A percentile compares a stretch with the other conserved stretches of the same genome.
Evolutionary conservation across 2,113 vertebrate genomes (phyloP).

Genomic region (Ceuthmochares aereus): DNA sequence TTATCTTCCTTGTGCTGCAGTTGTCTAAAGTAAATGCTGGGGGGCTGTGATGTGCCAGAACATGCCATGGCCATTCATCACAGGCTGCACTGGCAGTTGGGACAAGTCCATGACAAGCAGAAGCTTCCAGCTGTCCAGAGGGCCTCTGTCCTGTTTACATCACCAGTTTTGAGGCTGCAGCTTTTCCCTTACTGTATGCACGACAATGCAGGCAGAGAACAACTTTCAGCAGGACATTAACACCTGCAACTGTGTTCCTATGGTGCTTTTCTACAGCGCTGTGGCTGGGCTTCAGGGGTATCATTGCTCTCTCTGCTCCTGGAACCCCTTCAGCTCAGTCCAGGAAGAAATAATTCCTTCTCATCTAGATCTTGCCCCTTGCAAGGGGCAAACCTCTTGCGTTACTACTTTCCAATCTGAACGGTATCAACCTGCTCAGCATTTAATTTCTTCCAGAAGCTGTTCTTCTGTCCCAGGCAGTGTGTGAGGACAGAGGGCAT

Average conservation of each 20-base stretch:
- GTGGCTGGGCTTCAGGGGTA: neutral
- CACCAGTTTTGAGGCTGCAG: neutral
- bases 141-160: neutral
- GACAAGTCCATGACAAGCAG: neutral
- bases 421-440: neutral
- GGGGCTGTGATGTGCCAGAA: neutral
- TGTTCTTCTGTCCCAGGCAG: neutral
- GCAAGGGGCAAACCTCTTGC: too few relatives aligned
- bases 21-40: constrained; percentile 18
- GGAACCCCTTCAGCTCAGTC: neutral
- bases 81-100: neutral
- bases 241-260: neutral
- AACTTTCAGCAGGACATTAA: neutral
- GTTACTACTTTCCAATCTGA: neutral
- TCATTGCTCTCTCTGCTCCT: neutral
- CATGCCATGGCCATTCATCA: constrained; percentile 12
- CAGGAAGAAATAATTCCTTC: neutral
- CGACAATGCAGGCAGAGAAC: neutral
- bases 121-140: neutral
- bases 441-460: neutral
- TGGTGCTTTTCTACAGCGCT: neutral
- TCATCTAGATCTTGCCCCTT: neutral
- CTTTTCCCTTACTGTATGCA: neutral
- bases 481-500: neutral
- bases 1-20: constrained; percentile 22